phyloP scores from a whole-genome alignment of 2,797 vertebrate genomes.

The Anguilla marmorata region DNA sequence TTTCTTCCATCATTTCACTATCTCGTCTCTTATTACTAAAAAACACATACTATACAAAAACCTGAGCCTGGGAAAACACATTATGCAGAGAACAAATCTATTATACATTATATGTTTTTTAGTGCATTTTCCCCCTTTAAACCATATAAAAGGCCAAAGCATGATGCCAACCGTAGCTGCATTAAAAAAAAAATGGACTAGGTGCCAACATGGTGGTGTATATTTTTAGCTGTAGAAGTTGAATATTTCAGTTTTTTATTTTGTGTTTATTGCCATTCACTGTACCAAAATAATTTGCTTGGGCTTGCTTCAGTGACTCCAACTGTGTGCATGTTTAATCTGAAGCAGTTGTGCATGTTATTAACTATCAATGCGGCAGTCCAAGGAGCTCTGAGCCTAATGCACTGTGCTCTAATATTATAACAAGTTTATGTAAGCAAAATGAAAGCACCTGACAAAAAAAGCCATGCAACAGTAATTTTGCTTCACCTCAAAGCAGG shows the following conservation, averaged over 20 bases:
- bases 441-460: background rate
- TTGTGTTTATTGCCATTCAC: background rate
- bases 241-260: background rate
- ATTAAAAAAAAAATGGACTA: background rate
- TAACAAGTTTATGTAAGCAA: background rate
- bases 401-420: background rate
- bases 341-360: constrained; percentile 3
- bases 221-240: background rate
- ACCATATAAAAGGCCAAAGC: background rate
- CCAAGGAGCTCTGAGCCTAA: background rate
- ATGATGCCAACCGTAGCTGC: background rate
- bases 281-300: constrained; percentile 14
- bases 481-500: background rate
- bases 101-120: background rate
- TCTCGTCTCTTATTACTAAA: background rate
- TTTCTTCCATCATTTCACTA: background rate
- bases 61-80: background rate
- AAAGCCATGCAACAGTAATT: background rate
- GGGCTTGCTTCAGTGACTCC: background rate
- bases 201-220: background rate
- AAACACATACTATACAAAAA: background rate
- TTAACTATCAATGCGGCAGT: background rate
- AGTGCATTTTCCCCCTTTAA: background rate
- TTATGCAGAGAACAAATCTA: background rate
- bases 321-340: background rate